Evolutionary conservation across 1,140 invertebrate genomes (phyloP).

Genomic region (Eciton burchellii): DNA sequence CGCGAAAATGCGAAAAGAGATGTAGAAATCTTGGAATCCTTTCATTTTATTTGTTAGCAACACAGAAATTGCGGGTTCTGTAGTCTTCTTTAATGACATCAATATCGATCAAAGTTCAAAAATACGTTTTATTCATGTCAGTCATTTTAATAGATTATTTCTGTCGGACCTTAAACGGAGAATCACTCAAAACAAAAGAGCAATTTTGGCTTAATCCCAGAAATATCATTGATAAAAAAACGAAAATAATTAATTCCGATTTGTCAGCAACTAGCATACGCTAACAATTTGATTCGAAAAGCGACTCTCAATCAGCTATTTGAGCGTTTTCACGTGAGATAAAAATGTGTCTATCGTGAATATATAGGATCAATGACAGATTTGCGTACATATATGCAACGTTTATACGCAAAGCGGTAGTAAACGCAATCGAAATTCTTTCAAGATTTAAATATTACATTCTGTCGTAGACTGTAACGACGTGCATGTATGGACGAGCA

Average conservation of each 20-base stretch:
- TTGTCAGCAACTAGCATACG: not conserved
- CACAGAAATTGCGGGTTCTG: not conserved
- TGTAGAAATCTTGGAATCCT: not conserved
- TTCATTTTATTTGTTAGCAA: not conserved
- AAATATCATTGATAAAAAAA: not conserved
- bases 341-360: slow-evolving; percentile 1
- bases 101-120: not conserved
- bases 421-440: slow-evolving; percentile 32
- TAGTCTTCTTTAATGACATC: slow-evolving; percentile 1
- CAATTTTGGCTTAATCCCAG: not conserved
- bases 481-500: slow-evolving; percentile 32
- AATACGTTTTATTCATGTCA: no score
- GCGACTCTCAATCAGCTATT: not conserved
- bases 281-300: not conserved
- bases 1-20: not conserved
- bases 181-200: slow-evolving; percentile 1
- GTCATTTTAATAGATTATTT: no score
- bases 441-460: slow-evolving; percentile 68
- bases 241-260: slow-evolving; percentile 10
- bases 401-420: not conserved
- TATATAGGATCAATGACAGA: not conserved
- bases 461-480: slow-evolving; percentile 32
- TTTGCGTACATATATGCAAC: slow-evolving; percentile 4
- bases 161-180: no score
- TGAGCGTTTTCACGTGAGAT: not conserved